These are phyloP conservation scores for Dynastes hyllus DNA, from an alignment of 2,888 invertebrate genomes.

Conservation along the genomic window DNA sequence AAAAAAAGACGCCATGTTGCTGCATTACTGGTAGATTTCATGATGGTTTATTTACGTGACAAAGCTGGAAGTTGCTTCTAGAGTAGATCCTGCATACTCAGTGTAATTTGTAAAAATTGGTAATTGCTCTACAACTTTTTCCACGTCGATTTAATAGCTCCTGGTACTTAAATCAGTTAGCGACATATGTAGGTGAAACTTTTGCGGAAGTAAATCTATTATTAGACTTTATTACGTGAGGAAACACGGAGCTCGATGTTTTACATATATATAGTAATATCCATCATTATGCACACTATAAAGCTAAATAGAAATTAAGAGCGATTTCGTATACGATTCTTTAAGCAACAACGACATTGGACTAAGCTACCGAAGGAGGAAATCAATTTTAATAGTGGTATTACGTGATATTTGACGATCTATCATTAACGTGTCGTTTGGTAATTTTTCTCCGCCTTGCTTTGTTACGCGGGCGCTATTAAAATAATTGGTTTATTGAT, in stretches of 20 bases:
- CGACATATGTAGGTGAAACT: not conserved
- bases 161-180: too few species aligned
- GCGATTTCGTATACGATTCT: constrained; percentile 1
- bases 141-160: too few species aligned
- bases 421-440: constrained; percentile 55
- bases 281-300: not conserved
- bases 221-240: not conserved
- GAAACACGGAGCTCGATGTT: not conserved
- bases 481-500: constrained; percentile 57
- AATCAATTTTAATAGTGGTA: constrained; percentile 58
- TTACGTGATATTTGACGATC: constrained; percentile 55
- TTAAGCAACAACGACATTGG: not conserved
- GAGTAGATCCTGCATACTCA: too few species aligned
- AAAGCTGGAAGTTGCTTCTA: too few species aligned
- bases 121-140: too few species aligned
- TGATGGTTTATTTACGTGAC: too few species aligned
- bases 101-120: too few species aligned
- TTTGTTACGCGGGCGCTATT: constrained; percentile 52
- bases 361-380: constrained; percentile 8
- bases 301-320: constrained; percentile 13
- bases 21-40: too few species aligned
- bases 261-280: not conserved
- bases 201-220: constrained; percentile 6
- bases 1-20: too few species aligned
- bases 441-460: constrained; percentile 54